phyloP scores from a whole-genome alignment of 2,888 invertebrate species.

The Toxonevra muliebris region DNA sequence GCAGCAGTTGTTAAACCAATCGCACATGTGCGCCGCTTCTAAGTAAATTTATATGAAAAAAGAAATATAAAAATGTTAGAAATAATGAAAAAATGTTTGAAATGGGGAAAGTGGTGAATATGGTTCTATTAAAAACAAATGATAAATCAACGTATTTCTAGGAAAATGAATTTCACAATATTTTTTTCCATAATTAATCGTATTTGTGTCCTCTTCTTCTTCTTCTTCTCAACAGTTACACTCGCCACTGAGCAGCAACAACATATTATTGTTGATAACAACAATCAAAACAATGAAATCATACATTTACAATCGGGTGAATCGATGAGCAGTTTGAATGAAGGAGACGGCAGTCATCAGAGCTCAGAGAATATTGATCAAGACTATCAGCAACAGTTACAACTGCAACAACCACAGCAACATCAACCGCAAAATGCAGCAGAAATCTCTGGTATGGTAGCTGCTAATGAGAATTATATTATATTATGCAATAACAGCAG shows the following conservation, averaged over 20 bases:
- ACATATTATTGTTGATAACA: conserved; percentile 30
- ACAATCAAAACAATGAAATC: conserved; percentile 27
- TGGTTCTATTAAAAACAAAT: too few species aligned
- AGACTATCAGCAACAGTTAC: conserved; percentile 37
- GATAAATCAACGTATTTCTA: too few species aligned
- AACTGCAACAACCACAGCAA: conserved; percentile 21
- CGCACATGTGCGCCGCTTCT: too few species aligned
- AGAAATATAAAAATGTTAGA: too few species aligned
- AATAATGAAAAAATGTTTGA: too few species aligned
- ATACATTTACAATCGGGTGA: conserved; percentile 33
- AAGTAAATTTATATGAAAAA: too few species aligned
- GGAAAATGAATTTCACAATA: too few species aligned
- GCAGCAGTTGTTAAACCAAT: too few species aligned
- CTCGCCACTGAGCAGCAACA: conserved; percentile 2
- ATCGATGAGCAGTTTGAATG: conserved; percentile 39
- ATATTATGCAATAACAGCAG: conserved; percentile 27
- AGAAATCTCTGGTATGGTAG: conserved; percentile 29
- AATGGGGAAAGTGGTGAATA: too few species aligned
- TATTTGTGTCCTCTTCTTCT: too few species aligned
- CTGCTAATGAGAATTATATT: conserved; percentile 35
- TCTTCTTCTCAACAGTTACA: too few species aligned
- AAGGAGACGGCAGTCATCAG: conserved; percentile 35
- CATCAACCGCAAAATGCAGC: conserved; percentile 25
- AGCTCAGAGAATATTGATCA: conserved; percentile 38
- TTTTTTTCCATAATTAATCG: too few species aligned